Conservation (phyloP, 2,113 vertebrate genomes). For the Neodon shergylaensis region DNA sequence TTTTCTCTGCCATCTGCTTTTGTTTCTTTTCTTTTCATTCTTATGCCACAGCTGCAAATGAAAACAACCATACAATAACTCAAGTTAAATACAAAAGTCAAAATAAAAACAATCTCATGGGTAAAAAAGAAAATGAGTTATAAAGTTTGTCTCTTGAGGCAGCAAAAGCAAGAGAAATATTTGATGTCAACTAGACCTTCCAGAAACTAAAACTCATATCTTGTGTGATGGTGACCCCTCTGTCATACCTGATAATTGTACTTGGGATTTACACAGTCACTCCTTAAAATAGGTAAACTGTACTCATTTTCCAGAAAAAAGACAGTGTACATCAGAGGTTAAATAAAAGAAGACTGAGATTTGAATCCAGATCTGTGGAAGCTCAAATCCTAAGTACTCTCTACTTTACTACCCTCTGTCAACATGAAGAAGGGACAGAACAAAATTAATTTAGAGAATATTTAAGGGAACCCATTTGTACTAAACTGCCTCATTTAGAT, state of each 20-base stretch:
- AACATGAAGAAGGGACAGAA: conserved; percentile 75
- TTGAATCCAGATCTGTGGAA: conserved; percentile 7
- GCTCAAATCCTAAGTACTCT: conserved; percentile 19
- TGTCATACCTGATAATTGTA: neutral
- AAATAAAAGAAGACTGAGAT: conserved; percentile 33
- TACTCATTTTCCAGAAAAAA: conserved; percentile 57
- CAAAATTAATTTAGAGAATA: conserved; percentile 85
- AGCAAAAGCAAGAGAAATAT: conserved; percentile 40
- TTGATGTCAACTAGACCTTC: conserved; percentile 55
- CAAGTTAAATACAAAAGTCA: conserved; percentile 79
- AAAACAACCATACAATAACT: conserved; percentile 83
- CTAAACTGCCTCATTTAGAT: conserved; percentile 93
- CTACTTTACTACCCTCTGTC: conserved; percentile 60
- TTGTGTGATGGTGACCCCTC: neutral
- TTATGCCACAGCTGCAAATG: conserved; percentile 83
- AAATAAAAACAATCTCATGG: conserved; percentile 83
- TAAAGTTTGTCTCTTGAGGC: conserved; percentile 80
- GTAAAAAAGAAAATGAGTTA: conserved; percentile 85
- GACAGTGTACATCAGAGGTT: neutral
- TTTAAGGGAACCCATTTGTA: conserved; percentile 88
- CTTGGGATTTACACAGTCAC: conserved; percentile 15
- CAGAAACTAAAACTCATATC: conserved; percentile 53
- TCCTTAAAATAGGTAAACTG: neutral
- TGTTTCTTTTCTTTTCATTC: conserved; percentile 82
- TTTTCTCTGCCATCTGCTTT: conserved; percentile 81